Evolutionary conservation across 1,140 invertebrate genomes (phyloP).

Genomic region (Musca vetustissima): DNA sequence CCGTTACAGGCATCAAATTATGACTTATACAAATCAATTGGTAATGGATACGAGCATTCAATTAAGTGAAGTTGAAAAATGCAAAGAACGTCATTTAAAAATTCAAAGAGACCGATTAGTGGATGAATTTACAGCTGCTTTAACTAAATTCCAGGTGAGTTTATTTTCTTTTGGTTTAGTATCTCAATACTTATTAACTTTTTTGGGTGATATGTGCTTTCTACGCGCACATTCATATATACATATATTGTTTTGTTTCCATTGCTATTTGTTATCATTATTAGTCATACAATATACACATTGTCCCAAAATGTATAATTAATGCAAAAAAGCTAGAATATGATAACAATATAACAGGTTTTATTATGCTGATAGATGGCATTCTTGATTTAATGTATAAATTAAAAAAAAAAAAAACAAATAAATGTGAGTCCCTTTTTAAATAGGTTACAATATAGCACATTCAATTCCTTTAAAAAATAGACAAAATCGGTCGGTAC

Average conservation of each 20-base stretch:
- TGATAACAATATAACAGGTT: not conserved
- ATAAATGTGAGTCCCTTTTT: too few species aligned
- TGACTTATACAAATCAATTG: slow-evolving; percentile 93
- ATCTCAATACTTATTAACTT: not conserved
- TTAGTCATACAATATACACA: slow-evolving; percentile 21
- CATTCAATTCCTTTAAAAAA: too few species aligned
- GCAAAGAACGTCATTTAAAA: slow-evolving; percentile 77
- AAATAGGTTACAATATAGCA: too few species aligned
- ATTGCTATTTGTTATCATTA: not conserved
- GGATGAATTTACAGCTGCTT: slow-evolving; percentile 90
- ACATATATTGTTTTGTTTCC: not conserved
- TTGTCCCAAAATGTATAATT: not conserved
- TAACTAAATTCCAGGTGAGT: slow-evolving; percentile 81
- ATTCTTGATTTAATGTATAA: too few species aligned
- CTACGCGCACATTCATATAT: too few species aligned
- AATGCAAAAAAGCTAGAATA: not conserved
- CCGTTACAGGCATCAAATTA: slow-evolving; percentile 78
- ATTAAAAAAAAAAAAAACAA: too few species aligned
- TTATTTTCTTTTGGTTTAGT: not conserved
- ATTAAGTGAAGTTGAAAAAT: slow-evolving; percentile 70
- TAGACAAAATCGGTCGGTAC: too few species aligned
- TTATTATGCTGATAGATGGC: too few species aligned
- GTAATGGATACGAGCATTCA: slow-evolving; percentile 90
- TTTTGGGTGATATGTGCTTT: too few species aligned
- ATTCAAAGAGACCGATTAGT: slow-evolving; percentile 89